Evolutionary conservation across 2,113 vertebrate genomes (phyloP).

Genomic region (Catharus minimus): DNA sequence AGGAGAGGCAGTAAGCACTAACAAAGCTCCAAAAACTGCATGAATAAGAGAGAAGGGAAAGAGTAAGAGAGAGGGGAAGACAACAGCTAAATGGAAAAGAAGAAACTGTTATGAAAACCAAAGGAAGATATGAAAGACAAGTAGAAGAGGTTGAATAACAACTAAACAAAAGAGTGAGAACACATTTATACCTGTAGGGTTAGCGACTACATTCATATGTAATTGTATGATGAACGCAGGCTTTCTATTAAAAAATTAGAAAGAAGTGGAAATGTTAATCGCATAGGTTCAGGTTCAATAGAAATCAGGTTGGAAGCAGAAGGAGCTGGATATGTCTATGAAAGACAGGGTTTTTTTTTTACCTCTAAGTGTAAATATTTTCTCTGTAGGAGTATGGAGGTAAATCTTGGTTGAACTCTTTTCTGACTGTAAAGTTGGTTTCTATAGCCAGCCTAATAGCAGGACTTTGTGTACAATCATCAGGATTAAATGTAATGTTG

Average conservation of each 20-base stretch:
- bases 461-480: not conserved
- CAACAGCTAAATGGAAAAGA: not conserved
- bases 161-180: not conserved
- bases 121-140: not conserved
- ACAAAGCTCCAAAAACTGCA: not conserved
- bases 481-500: not conserved
- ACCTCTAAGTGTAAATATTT: not conserved
- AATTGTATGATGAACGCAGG: not conserved
- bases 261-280: not conserved
- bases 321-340: not conserved
- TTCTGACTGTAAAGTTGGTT: not conserved
- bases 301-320: not conserved
- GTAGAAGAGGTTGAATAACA: not conserved
- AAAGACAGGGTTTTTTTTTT: not conserved
- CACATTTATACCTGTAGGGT: not conserved
- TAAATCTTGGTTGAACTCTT: not conserved
- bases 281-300: not conserved
- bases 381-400: not conserved
- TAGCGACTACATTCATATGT: not conserved
- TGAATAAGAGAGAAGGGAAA: not conserved
- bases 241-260: not conserved
- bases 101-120: not conserved
- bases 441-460: not conserved
- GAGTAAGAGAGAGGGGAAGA: not conserved
- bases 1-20: not conserved